Percentiles rank a stretch among this genome's conserved stretches.
Evolutionary conservation across 2,888 invertebrate genomes (phyloP).

Genomic region (Dasypogon diadema): DNA sequence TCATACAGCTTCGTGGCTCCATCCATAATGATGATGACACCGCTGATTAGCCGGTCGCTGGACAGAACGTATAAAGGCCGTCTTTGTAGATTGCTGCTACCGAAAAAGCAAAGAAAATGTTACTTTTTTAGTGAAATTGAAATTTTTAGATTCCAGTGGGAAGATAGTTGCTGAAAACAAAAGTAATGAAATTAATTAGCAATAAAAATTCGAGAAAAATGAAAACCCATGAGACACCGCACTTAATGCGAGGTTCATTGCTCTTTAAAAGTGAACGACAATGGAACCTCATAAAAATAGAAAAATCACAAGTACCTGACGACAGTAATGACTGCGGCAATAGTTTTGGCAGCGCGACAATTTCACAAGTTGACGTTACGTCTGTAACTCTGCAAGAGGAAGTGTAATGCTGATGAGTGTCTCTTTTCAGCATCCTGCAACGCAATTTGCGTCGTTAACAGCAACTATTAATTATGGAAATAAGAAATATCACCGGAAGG

Average conservation of each 20-base stretch:
- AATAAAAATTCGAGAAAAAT: constrained; percentile 10
- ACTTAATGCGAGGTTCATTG: constrained; percentile 20
- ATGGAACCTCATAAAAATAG: background rate
- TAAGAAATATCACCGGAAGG: too few relatives aligned
- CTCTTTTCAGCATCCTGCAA: background rate
- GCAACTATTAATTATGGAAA: too few relatives aligned
- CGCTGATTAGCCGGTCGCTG: constrained; percentile 14
- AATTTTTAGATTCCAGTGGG: background rate
- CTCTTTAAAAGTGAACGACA: constrained; percentile 2
- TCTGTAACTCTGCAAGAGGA: too few relatives aligned
- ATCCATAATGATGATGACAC: constrained; percentile 33
- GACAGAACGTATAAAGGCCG: background rate
- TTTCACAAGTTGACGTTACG: too few relatives aligned
- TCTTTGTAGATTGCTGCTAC: background rate
- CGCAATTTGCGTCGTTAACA: background rate
- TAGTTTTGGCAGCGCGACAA: too few relatives aligned
- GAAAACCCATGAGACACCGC: background rate
- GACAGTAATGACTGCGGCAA: too few relatives aligned
- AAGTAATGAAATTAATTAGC: constrained; percentile 12
- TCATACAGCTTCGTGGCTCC: background rate
- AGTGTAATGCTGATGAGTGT: background rate
- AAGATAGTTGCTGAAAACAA: background rate
- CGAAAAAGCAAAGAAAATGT: background rate
- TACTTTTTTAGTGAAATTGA: constrained; percentile 11
- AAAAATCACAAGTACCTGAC: too few relatives aligned